Percentiles rank a stretch among this genome's conserved stretches.
These are phyloP conservation scores for Plebejus anna DNA, from an alignment of 2,888 invertebrate species.

Conservation along the genomic window DNA sequence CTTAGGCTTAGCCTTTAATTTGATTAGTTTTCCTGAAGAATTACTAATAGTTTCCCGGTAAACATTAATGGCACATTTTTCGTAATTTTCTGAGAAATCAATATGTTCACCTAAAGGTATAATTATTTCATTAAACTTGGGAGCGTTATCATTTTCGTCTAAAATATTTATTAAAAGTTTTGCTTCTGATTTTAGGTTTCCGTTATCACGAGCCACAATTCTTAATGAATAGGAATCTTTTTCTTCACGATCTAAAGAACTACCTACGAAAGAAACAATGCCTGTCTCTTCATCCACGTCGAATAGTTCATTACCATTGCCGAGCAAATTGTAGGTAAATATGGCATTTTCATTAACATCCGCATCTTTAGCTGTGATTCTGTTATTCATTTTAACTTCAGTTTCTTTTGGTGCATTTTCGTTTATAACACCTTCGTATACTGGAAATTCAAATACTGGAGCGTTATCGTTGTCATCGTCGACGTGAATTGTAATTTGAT, in stretches of 20 bases:
- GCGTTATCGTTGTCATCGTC: conserved; percentile 94
- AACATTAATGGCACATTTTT: conserved; percentile 69
- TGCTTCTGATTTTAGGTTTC: conserved; percentile 87
- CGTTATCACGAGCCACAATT: conserved; percentile 87
- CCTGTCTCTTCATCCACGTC: conserved; percentile 83
- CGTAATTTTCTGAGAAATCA: conserved; percentile 82
- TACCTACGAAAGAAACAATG: conserved; percentile 79
- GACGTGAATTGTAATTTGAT: conserved; percentile 88
- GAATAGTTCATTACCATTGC: conserved; percentile 88
- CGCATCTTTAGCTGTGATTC: conserved; percentile 85
- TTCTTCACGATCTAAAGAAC: conserved; percentile 86
- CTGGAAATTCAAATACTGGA: conserved; percentile 85
- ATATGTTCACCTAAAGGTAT: conserved; percentile 84
- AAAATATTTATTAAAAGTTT: conserved; percentile 84
- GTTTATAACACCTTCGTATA: conserved; percentile 87
- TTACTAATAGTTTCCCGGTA: conserved; percentile 65
- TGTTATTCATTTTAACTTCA: conserved; percentile 84
- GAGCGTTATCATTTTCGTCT: conserved; percentile 91
- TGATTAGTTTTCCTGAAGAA: conserved; percentile 50
- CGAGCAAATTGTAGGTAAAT: conserved; percentile 84
- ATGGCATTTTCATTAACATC: conserved; percentile 85
- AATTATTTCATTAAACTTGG: conserved; percentile 84
- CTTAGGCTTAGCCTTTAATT: conserved; percentile 59
- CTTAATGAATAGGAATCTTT: conserved; percentile 83
- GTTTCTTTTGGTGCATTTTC: conserved; percentile 88